Evolutionary conservation across 2,113 vertebrate species (phyloP).

Genomic region (Oryzias woworae): DNA sequence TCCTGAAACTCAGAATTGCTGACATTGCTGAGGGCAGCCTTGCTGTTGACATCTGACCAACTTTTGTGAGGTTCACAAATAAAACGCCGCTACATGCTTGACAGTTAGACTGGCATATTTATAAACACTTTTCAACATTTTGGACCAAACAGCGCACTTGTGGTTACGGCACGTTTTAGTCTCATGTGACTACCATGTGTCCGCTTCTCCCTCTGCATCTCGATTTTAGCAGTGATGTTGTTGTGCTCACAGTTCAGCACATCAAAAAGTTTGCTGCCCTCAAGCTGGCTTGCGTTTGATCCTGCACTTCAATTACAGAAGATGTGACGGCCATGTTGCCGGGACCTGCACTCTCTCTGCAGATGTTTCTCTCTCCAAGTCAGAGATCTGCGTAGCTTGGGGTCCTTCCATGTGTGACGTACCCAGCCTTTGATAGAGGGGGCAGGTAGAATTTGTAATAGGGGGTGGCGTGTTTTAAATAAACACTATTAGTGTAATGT

Average conservation of each 20-base stretch:
- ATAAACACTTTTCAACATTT: conserved; percentile 62
- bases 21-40: conserved; percentile 31
- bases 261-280: conserved; percentile 35
- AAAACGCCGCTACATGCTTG: conserved; percentile 50
- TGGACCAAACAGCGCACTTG: conserved; percentile 54
- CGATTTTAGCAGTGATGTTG: conserved; percentile 31
- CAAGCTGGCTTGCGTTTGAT: conserved; percentile 59
- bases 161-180: conserved; percentile 60
- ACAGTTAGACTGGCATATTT: conserved; percentile 66
- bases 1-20: conserved; percentile 39
- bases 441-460: conserved; percentile 42
- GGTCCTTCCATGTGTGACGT: conserved; percentile 54
- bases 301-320: conserved; percentile 53
- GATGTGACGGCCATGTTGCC: conserved; percentile 45
- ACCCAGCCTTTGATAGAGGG: conserved; percentile 49
- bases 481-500: conserved; percentile 69
- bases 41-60: conserved; percentile 57
- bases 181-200: conserved; percentile 59
- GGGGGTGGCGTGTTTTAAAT: conserved; percentile 60
- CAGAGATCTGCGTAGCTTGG: conserved; percentile 26
- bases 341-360: conserved; percentile 51
- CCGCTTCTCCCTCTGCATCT: conserved; percentile 30
- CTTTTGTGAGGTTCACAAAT: conserved; percentile 61
- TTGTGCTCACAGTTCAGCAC: conserved; percentile 39
- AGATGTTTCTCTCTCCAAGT: conserved; percentile 51